A percentile compares a stretch with the other conserved stretches of the same genome.
These are phyloP conservation scores for Sarcophaga rosellei DNA, from an alignment of 2,888 invertebrate species.

Conservation along the genomic window DNA sequence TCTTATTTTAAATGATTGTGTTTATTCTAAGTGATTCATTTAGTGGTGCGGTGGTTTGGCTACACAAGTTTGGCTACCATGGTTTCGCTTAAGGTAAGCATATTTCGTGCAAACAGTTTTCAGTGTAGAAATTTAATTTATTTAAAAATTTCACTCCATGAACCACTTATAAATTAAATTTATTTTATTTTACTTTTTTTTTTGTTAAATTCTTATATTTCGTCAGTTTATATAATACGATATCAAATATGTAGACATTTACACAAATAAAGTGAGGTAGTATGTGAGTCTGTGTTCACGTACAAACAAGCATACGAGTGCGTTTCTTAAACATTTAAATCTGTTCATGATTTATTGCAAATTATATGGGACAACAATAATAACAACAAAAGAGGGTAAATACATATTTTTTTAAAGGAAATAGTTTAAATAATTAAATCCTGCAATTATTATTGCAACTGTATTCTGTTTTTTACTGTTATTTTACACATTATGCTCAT, in stretches of 20 bases:
- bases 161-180: constrained; percentile 73
- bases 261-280: too few relatives aligned
- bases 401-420: constrained; percentile 53
- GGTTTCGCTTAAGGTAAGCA: too few relatives aligned
- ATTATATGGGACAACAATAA: constrained; percentile 46
- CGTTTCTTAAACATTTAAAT: constrained; percentile 66
- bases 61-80: too few relatives aligned
- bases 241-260: too few relatives aligned
- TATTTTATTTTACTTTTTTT: constrained; percentile 71
- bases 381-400: constrained; percentile 45
- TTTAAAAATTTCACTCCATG: constrained; percentile 19
- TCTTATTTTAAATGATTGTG: too few relatives aligned
- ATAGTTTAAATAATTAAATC: constrained; percentile 75
- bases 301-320: constrained; percentile 36
- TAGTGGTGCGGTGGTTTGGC: too few relatives aligned
- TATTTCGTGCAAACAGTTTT: too few relatives aligned
- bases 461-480: constrained; percentile 54
- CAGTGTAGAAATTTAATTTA: not conserved
- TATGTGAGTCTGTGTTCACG: too few relatives aligned
- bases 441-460: constrained; percentile 72
- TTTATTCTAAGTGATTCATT: too few relatives aligned
- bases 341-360: constrained; percentile 72
- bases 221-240: constrained; percentile 14
- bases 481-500: constrained; percentile 63
- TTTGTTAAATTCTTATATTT: constrained; percentile 4